Evolutionary conservation across 2,888 invertebrate genomes (phyloP).

Genomic region (Pterobdella sp.): DNA sequence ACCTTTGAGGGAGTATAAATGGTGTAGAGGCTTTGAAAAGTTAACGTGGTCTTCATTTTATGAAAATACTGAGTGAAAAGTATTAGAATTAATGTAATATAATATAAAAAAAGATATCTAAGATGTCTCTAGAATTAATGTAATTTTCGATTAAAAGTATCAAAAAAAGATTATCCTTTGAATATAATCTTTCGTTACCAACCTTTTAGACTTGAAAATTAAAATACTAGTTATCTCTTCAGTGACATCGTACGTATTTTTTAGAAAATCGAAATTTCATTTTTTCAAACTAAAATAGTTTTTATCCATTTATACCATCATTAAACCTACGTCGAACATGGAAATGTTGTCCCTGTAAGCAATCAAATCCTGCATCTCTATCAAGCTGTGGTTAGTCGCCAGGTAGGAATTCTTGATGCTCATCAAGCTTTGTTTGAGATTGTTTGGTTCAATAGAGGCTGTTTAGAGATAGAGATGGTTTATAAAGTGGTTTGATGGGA

Average conservation of each 20-base stretch:
- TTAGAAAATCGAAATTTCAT: background rate
- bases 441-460: background rate
- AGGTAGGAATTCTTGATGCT: slow-evolving; percentile 5
- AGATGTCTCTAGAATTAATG: background rate
- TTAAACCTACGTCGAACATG: background rate
- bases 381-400: background rate
- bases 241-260: background rate
- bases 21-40: background rate
- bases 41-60: background rate
- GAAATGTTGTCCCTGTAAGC: background rate
- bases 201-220: background rate
- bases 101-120: background rate
- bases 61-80: background rate
- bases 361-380: background rate
- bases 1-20: background rate
- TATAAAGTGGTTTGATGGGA: too few species aligned
- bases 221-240: background rate
- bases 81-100: too few species aligned
- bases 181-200: background rate
- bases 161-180: background rate
- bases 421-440: background rate
- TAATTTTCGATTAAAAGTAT: background rate
- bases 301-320: too few species aligned
- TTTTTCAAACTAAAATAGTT: too few species aligned
- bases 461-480: background rate